Base-by-base conservation (phyloP, 1,140 invertebrate species). In the Drosophila pseudoobscura region DNA sequence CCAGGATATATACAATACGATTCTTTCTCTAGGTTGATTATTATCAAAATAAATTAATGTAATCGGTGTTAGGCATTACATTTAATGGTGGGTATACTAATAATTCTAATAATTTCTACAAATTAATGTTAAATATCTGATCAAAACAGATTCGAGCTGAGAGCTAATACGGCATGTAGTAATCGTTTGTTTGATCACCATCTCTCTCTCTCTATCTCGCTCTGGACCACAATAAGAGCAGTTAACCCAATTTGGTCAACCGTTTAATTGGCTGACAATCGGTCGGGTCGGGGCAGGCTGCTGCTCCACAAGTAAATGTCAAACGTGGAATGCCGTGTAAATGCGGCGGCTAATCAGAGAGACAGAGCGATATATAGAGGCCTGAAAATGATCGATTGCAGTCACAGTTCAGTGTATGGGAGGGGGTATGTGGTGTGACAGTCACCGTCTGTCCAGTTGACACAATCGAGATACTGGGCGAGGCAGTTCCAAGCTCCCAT, bases 311-410 rank as follows among this genome's bases (percentile, higher is more conserved):
- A 35, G 22, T 11, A 78, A 78, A 71, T 78, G 80, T 80, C 82
- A 87, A 66, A 63, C 47, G 45, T 72, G 82, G 80, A 85, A 85
- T 85, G 80, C 65, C 55, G 78, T 61, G 59, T 62, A 84, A 84
- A 79, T 85, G 80, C 65, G 80, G 76, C 82, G 80, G 80, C 76
- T 79, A 85, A 83, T 78, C 79, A 82, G 63, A 74, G 74, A 49
- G 35, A 13, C 35, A 35, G 31, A 35, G 31, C 57, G 35, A 24
- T 24, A 24, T 24, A 24, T 24, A 24, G 46, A 35, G 41, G 63
- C 45, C 57, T 24, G 66, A 75, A 64, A 70, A 82, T 43, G 52
- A 85, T 75, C 77, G 75, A 75, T 74, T 63, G 75, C 64, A 63
- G 20, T 50, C 24, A 31, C 41, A 29, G 41, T 9, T 9, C 7